Conservation (phyloP, 2,797 vertebrate genomes). For the Gymnothorax reevesii region DNA sequence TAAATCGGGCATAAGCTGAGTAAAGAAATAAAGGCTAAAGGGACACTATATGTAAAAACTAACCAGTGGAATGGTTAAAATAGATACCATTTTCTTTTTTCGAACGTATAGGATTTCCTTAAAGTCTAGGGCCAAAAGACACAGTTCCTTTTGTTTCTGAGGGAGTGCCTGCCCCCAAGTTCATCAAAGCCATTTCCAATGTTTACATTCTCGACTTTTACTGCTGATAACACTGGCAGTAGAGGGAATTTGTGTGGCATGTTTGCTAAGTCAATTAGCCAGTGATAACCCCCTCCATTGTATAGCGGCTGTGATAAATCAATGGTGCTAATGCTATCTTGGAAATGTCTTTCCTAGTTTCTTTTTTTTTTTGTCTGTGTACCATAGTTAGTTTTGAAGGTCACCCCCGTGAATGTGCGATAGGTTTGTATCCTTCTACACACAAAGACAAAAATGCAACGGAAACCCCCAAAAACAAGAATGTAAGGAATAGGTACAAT, state of each 20-base stretch:
- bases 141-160: conserved; percentile 23
- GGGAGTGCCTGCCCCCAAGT: conserved; percentile 25
- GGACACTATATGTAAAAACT: conserved; percentile 51
- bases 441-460: neutral
- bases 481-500: neutral
- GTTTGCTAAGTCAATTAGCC: conserved; percentile 81
- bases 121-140: conserved; percentile 22
- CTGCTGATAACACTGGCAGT: conserved; percentile 50
- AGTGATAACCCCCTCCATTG: conserved; percentile 79
- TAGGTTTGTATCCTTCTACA: neutral
- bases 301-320: conserved; percentile 80
- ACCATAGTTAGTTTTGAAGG: conserved; percentile 65
- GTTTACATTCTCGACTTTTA: conserved; percentile 54
- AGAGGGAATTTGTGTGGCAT: conserved; percentile 48
- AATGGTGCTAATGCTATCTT: conserved; percentile 77
- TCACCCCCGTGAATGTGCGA: conserved; percentile 47
- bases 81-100: conserved; percentile 28
- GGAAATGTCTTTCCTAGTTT: conserved; percentile 77
- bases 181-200: conserved; percentile 34
- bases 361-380: conserved; percentile 74
- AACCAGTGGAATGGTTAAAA: conserved; percentile 33
- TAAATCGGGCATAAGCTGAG: conserved; percentile 66
- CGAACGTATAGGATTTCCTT: conserved; percentile 25
- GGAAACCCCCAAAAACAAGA: neutral
- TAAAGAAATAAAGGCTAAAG: conserved; percentile 63